These are phyloP conservation scores for Myzus persicae DNA, from an alignment of 1,140 invertebrate genomes.

Conservation along the genomic window DNA sequence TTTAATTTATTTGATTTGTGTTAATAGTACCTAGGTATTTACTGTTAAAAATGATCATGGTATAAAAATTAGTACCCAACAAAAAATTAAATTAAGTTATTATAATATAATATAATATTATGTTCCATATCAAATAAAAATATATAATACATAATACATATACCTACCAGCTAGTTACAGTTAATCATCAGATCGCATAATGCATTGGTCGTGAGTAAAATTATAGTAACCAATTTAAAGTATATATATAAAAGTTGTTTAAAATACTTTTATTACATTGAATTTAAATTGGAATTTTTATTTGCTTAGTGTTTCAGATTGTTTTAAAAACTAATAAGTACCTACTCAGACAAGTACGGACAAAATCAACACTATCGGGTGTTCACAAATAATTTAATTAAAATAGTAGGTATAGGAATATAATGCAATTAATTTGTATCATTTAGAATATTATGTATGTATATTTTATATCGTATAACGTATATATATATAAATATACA, in stretches of 20 bases:
- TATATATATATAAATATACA: not conserved
- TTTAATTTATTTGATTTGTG: not conserved
- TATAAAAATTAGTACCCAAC: not conserved
- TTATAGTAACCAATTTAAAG: not conserved
- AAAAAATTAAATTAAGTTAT: no score
- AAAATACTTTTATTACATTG: not conserved
- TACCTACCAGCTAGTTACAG: not conserved
- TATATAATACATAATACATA: no score
- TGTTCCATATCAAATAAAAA: not conserved
- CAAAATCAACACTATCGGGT: not conserved
- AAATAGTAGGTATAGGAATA: not conserved
- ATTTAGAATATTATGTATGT: not conserved
- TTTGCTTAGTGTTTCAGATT: not conserved
- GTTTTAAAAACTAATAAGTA: not conserved
- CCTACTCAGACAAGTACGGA: not conserved
- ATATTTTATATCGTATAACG: not conserved
- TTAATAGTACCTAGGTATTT: not conserved
- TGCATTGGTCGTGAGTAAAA: not conserved
- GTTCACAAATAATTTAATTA: not conserved
- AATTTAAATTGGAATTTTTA: not conserved
- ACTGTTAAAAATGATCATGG: not conserved
- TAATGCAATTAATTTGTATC: not conserved
- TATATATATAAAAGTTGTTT: not conserved
- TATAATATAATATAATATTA: no score
- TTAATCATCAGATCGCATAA: not conserved